Percentiles rank a stretch among this genome's conserved stretches.
These are phyloP conservation scores for Epinephelus cyanopodus DNA, from an alignment of 2,113 vertebrate species.

Conservation along the genomic window DNA sequence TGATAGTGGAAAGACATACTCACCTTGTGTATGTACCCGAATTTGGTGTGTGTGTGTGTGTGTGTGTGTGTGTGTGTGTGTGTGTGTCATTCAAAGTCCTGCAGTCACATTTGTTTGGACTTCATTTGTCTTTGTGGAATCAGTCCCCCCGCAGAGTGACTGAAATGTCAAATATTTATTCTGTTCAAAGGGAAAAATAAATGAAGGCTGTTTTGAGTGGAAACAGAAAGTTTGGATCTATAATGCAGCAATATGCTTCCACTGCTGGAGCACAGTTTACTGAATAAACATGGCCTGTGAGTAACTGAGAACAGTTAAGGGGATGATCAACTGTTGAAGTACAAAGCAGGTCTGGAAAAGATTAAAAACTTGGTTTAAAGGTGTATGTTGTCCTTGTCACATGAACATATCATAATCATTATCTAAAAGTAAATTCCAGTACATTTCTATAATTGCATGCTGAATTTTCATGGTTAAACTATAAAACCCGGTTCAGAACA, in stretches of 20 bases:
- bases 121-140: conserved; percentile 30
- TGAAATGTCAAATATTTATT: conserved; percentile 35
- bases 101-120: conserved; percentile 26
- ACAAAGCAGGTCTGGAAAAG: neutral
- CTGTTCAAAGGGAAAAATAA: neutral
- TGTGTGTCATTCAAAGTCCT: neutral
- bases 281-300: neutral
- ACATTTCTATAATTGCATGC: too few relatives aligned
- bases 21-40: too few relatives aligned
- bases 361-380: neutral
- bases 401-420: too few relatives aligned
- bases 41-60: too few relatives aligned
- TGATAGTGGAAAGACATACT: too few relatives aligned
- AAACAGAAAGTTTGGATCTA: neutral
- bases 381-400: neutral
- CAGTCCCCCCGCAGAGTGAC: conserved; percentile 4
- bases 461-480: too few relatives aligned
- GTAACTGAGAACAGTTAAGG: neutral
- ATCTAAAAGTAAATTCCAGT: too few relatives aligned
- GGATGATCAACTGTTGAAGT: neutral
- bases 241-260: neutral
- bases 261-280: neutral
- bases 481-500: too few relatives aligned
- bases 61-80: too few relatives aligned
- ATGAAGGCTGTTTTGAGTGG: neutral